These are phyloP conservation scores for Anolis sagrei DNA, from an alignment of 2,113 vertebrate species.

Conservation along the genomic window DNA sequence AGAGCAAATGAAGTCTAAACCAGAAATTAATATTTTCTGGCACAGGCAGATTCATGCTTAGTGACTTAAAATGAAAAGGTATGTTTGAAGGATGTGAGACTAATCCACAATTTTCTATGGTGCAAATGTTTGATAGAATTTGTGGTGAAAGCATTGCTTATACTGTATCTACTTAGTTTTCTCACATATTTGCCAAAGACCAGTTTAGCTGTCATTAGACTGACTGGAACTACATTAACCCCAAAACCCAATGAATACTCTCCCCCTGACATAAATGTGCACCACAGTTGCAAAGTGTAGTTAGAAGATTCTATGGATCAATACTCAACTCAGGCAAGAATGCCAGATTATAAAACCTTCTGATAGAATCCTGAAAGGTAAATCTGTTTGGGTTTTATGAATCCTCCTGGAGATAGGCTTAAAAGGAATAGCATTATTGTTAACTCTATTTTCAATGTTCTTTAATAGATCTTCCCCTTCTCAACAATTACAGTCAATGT, in stretches of 20 bases:
- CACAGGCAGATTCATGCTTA: no score
- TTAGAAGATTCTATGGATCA: neutral
- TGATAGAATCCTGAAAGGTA: neutral
- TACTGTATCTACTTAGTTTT: no score
- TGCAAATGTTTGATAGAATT: no score
- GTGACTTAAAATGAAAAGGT: neutral
- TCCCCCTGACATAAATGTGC: neutral
- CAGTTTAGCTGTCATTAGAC: no score
- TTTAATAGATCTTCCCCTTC: conserved; percentile 30
- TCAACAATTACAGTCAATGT: conserved; percentile 14
- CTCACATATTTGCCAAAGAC: no score
- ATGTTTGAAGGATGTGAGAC: neutral
- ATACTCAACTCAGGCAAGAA: neutral
- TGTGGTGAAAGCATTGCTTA: no score
- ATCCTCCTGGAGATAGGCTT: conserved; percentile 1
- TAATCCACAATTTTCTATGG: no score
- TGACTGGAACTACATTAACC: no score
- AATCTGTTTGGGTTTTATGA: neutral
- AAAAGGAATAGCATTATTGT: conserved; percentile 17
- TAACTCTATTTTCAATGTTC: conserved; percentile 29
- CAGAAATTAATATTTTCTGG: no score
- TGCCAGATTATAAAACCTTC: neutral
- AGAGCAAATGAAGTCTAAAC: no score
- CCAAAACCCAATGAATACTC: neutral
- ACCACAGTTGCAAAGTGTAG: neutral